These are phyloP conservation scores for Oegoconia quadripuncta DNA, from an alignment of 2,888 invertebrate species.

Conservation along the genomic window DNA sequence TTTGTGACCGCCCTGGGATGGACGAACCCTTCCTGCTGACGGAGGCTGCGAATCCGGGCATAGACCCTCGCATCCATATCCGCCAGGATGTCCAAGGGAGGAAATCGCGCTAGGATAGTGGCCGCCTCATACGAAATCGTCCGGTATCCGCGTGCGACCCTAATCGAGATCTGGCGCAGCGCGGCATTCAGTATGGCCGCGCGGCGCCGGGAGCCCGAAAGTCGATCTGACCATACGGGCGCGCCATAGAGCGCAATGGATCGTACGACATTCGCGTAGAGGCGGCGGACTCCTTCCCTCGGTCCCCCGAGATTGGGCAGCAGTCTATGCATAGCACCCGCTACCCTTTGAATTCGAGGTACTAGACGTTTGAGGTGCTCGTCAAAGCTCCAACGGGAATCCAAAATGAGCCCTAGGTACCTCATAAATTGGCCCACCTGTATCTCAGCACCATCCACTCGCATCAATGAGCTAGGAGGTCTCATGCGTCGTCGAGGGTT, in stretches of 20 bases:
- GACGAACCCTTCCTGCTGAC: neutral
- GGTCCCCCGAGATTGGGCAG: neutral
- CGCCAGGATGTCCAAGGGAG: slow-evolving; percentile 17
- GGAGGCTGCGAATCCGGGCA: neutral
- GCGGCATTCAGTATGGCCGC: neutral
- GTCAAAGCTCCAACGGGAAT: neutral
- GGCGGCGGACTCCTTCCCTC: neutral
- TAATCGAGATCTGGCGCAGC: slow-evolving; percentile 5
- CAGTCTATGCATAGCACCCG: neutral
- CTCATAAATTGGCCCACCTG: too few relatives aligned
- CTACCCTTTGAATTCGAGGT: too few relatives aligned
- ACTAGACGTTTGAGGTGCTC: neutral
- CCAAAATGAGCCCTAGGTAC: neutral
- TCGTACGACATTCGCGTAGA: too few relatives aligned
- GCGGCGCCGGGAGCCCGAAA: neutral
- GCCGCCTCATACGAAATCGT: slow-evolving; percentile 15
- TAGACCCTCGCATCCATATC: slow-evolving; percentile 2
- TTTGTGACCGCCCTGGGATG: neutral
- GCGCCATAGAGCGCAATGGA: neutral
- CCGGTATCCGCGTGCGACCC: slow-evolving; percentile 11
- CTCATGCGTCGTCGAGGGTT: neutral
- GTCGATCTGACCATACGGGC: neutral
- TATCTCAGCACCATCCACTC: neutral
- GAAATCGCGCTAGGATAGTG: slow-evolving; percentile 9
- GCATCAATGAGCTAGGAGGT: neutral